These are phyloP conservation scores for Xylophagus ater DNA, from an alignment of 2,888 invertebrate species.

Conservation along the genomic window DNA sequence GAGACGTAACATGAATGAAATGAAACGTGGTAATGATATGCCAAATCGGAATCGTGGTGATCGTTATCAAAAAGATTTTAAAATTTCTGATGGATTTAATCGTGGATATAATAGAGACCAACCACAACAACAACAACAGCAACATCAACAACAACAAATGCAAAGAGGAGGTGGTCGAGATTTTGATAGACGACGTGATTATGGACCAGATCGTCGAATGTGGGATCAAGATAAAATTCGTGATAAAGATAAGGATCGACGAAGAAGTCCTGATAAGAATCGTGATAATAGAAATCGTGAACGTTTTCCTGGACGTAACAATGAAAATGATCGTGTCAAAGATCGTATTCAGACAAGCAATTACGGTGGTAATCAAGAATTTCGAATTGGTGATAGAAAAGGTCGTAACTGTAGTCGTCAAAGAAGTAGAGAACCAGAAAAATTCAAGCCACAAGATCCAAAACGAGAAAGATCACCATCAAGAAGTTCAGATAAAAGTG, in stretches of 20 bases:
- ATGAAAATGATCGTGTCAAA: conserved; percentile 6
- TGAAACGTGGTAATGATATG: conserved; percentile 20
- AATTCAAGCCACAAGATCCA: background rate
- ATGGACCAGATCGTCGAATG: conserved; percentile 12
- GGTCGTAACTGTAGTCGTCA: conserved; percentile 3
- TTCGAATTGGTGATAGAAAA: background rate
- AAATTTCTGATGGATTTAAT: background rate
- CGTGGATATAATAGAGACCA: background rate
- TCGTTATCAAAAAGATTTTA: background rate
- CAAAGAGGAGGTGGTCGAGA: conserved; percentile 1
- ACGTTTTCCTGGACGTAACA: conserved; percentile 6
- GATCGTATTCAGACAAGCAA: conserved; percentile 5
- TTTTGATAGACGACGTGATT: conserved; percentile 6
- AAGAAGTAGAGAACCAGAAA: conserved; percentile 13
- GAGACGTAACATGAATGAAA: conserved; percentile 12
- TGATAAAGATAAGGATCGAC: conserved; percentile 22
- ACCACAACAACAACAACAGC: conserved; percentile 13
- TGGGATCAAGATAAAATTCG: conserved; percentile 18
- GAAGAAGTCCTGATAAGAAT: conserved; percentile 6
- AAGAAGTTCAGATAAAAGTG: conserved; percentile 26
- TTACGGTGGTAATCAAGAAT: no score
- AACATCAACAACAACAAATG: conserved; percentile 12
- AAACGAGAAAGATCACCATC: conserved; percentile 14
- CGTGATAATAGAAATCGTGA: conserved; percentile 38
- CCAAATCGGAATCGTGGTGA: conserved; percentile 25